Evolutionary conservation across 2,113 vertebrate genomes (phyloP).

Genomic region (Syngnathus typhle): DNA sequence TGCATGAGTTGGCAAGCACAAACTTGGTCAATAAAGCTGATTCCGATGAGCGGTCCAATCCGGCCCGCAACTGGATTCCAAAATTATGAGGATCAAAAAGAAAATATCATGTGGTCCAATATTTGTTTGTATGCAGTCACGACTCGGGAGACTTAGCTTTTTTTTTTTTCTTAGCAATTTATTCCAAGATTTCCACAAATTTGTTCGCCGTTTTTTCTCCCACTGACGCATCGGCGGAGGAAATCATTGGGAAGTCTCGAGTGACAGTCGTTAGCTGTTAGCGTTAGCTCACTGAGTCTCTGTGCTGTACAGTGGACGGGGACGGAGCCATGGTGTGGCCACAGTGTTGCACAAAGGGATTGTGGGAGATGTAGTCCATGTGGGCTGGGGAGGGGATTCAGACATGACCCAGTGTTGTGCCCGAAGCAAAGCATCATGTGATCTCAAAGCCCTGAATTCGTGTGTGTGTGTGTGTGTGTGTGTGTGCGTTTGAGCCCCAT

Average conservation of each 20-base stretch:
- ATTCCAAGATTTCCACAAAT: constrained; percentile 3
- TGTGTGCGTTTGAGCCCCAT: constrained; percentile 57
- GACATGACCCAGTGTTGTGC: constrained; percentile 15
- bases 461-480: constrained; percentile 35
- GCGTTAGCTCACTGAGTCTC: not conserved
- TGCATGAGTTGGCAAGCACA: not conserved
- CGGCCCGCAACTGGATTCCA: too few species aligned
- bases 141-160: not conserved
- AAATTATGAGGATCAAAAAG: too few species aligned
- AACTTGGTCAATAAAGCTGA: too few species aligned
- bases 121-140: not conserved
- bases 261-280: not conserved
- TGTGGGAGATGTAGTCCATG: constrained; percentile 9
- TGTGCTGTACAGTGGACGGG: not conserved
- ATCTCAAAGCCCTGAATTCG: constrained; percentile 62
- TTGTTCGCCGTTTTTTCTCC: not conserved
- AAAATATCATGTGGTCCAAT: too few species aligned
- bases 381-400: not conserved
- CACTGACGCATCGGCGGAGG: not conserved
- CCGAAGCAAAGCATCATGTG: constrained; percentile 31
- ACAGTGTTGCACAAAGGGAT: not conserved
- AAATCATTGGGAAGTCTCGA: not conserved
- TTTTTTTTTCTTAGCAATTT: not conserved
- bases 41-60: too few species aligned
- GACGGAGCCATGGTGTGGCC: not conserved